Base-by-base conservation (phyloP, 2,113 vertebrate species). In the Scomber japonicus region DNA sequence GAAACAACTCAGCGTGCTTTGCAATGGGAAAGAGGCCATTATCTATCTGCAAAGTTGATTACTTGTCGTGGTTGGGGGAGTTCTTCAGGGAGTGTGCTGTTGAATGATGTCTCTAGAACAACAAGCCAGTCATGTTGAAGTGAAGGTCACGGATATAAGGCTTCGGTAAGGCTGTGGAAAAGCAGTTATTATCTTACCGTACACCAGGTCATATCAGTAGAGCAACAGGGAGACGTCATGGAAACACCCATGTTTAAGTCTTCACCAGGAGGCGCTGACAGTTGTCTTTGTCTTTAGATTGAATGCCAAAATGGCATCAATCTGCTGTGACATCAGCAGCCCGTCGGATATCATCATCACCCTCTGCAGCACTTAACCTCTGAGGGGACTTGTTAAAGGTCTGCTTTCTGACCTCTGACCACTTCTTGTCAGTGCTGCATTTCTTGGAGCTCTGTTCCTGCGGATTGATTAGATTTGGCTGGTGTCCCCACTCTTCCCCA, bases 41-140 rank as follows among this genome's bases (percentile, higher is more conserved):
- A 87, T 88, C 81, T 73, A 75, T 82, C 60, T 70, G 75, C 59
- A 77, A 76, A 84, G 85, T 82, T 83, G 82, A 91, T 91, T 87
- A 68, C 80, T 87, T 74, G 81, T 81, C 60, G 12, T 67, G 56
- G 73, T 70, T 63, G 49, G 55, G 54, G 55, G 73, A 55, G 44
- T 44, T 79, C 51, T 69, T 76, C 50, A 62, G 8, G 1, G 15
- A 63, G 62, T 62, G 65, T 51, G 51, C 59, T 61, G 49, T 59
- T 85, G 76, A 78, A 75, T 54, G 53, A 81, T 74, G 55, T 81
- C 63, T 85, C 67, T 61, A 11, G 67, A 88, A 76, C 60, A 85
- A 81, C 75, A 81, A 80, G 40, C 21, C 67, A 60, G 44, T 60
- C 70, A 44, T 83, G 77, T 80, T 67, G 24, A 75, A 78, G 72